These are phyloP conservation scores for Drosophila bipectinata DNA, from an alignment of 1,140 invertebrate genomes.

Conservation along the genomic window DNA sequence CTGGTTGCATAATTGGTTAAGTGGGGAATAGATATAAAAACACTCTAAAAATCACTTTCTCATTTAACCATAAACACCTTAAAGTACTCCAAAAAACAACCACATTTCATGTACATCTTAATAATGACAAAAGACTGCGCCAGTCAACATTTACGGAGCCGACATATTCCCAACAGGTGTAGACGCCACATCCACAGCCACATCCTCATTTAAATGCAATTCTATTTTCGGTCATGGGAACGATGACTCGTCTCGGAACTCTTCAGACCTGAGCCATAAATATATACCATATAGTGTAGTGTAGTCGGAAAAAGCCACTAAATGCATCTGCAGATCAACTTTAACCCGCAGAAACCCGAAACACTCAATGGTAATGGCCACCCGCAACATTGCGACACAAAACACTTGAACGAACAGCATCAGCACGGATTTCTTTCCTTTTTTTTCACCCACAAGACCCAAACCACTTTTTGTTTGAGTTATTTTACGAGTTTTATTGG, in stretches of 20 bases:
- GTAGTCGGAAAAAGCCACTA: constrained; percentile 22
- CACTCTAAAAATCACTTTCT: background rate
- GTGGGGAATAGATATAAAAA: background rate
- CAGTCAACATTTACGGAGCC: constrained; percentile 35
- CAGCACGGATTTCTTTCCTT: background rate
- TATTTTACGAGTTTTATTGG: constrained; percentile 83
- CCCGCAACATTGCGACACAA: constrained; percentile 76
- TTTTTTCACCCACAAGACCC: background rate
- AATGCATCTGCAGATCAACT: constrained; percentile 45
- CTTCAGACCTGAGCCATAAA: constrained; percentile 51
- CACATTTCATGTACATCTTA: constrained; percentile 17
- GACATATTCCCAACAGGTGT: constrained; percentile 76
- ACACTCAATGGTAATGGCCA: constrained; percentile 51
- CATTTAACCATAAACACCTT: background rate
- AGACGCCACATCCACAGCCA: constrained; percentile 45
- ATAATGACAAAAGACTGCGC: constrained; percentile 24
- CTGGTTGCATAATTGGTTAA: constrained; percentile 37
- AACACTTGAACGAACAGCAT: constrained; percentile 63
- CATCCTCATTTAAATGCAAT: constrained; percentile 27
- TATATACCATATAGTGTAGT: constrained; percentile 17
- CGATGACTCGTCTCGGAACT: constrained; percentile 19
- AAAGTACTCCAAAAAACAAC: background rate
- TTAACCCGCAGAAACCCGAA: constrained; percentile 4
- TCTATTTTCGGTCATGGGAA: constrained; percentile 46
- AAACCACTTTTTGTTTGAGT: constrained; percentile 62